A percentile compares a stretch with the other conserved stretches of the same genome.
These are phyloP conservation scores for Esox niger DNA, from an alignment of 2,113 vertebrate genomes.

Conservation along the genomic window DNA sequence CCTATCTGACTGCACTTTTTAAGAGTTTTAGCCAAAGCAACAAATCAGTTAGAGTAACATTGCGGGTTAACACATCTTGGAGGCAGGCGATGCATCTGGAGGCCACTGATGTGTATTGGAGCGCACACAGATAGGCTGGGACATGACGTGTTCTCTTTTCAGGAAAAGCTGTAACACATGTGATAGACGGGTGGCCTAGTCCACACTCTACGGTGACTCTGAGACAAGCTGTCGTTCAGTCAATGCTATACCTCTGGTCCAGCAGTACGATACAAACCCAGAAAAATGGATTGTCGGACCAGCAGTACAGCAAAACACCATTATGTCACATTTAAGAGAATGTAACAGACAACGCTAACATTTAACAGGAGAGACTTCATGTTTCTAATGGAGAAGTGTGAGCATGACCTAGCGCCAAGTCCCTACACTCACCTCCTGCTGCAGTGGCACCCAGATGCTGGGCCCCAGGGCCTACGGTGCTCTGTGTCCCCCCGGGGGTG, in stretches of 20 bases:
- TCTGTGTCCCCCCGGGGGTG: conserved; percentile 40
- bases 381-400: not conserved
- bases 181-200: too few species aligned
- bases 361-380: not conserved
- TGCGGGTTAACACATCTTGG: not conserved
- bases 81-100: not conserved
- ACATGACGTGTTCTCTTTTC: not conserved
- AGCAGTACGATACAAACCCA: too few species aligned
- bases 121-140: not conserved
- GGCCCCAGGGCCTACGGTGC: conserved; percentile 25
- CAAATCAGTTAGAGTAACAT: not conserved
- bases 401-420: not conserved
- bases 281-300: too few species aligned
- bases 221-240: too few species aligned
- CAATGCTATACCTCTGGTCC: too few species aligned
- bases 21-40: not conserved
- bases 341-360: not conserved
- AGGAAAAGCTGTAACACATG: too few species aligned
- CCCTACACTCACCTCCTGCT: conserved; percentile 69
- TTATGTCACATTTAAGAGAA: not conserved
- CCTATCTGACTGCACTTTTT: too few species aligned
- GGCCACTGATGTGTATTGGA: not conserved
- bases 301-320: not conserved
- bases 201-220: too few species aligned
- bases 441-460: conserved; percentile 37